Evolutionary conservation across 2,797 vertebrate genomes (phyloP), one percentile per base, ranked within the genome.

Genomic region (Eurystomus glaucurus): DNA sequence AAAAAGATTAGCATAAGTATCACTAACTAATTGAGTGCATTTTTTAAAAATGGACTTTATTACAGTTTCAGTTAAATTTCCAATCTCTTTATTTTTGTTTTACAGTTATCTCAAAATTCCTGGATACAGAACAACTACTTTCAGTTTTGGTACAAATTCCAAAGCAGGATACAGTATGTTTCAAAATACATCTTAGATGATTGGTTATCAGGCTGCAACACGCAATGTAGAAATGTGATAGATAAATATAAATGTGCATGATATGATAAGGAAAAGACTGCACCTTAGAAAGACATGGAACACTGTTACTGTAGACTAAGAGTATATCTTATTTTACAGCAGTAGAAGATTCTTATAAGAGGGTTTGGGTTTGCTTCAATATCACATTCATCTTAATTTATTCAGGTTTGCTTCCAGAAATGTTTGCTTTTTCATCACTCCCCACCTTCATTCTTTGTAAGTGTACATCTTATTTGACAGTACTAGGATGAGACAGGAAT

Each of bases 121-220:
- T 99, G 95, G 99, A 99, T 96, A 99, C 99, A 72, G 99, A 99
- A 97, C 99, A 99, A 86, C 99, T 99, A 78, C 99, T 99, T 93
- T 99, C 99, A 83, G 98, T 99, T 98, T 98, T 99, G 80, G 98
- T 99, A 86, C 99, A 99, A 98, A 99, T 99, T 97, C 99, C 99
- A 91, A 99, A 99, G 97, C 99, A 99, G 97, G 99, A 99, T 98
- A 99, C 99, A 17, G 99, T 99, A 99, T 22, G 98, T 98, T 95
- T 91, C 26, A 4, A 71, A 86, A 50, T 85, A 69, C 28, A 55
- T n/a, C 6, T 76, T 50, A 61, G 37, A 68, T 52, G 41, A 72
- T 75, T 2, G 72, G 18, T 88, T 94, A n/a, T 22, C 43, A 96
- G 61, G 46, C 48, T 86, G 10, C 43, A 83, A 39, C 13, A 14